Conservation (phyloP, 2,113 vertebrate species). For the Sapajus apella region DNA sequence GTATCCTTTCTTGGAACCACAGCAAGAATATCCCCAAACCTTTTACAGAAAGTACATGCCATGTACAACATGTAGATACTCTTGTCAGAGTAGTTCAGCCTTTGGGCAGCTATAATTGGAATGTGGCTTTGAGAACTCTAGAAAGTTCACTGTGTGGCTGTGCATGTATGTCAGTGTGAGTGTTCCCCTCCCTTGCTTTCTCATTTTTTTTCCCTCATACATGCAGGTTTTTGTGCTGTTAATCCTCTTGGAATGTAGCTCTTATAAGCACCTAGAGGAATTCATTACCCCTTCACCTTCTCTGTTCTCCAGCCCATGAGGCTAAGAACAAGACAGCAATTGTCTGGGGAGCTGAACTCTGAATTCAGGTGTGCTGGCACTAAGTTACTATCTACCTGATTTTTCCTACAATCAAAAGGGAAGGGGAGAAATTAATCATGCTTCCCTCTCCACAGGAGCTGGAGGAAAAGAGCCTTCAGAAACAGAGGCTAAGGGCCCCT, state of each 20-base stretch:
- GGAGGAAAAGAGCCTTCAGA: background rate
- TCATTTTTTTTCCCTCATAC: background rate
- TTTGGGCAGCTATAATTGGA: background rate
- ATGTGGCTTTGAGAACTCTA: background rate
- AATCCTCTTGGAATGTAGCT: slow-evolving; percentile 70
- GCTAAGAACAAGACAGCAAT: slow-evolving; percentile 37
- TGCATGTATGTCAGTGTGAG: background rate
- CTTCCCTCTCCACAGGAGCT: background rate
- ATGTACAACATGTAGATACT: background rate
- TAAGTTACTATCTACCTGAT: background rate
- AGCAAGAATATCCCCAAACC: background rate
- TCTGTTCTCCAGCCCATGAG: background rate
- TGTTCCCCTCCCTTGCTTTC: background rate
- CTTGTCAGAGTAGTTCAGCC: background rate
- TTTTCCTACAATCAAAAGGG: slow-evolving; percentile 34
- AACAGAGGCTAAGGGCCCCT: slow-evolving; percentile 11
- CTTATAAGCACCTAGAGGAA: slow-evolving; percentile 68
- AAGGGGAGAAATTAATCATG: slow-evolving; percentile 22
- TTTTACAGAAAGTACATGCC: background rate
- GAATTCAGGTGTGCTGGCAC: slow-evolving; percentile 57
- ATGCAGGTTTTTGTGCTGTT: slow-evolving; percentile 24
- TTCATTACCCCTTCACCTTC: slow-evolving; percentile 61
- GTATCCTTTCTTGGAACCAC: background rate
- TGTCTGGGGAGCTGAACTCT: slow-evolving; percentile 31
- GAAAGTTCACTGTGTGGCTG: background rate